Evolutionary conservation across 2,888 invertebrate species (phyloP), one percentile per base, ranked within the genome.

Genomic region (Sphinx pinastri): DNA sequence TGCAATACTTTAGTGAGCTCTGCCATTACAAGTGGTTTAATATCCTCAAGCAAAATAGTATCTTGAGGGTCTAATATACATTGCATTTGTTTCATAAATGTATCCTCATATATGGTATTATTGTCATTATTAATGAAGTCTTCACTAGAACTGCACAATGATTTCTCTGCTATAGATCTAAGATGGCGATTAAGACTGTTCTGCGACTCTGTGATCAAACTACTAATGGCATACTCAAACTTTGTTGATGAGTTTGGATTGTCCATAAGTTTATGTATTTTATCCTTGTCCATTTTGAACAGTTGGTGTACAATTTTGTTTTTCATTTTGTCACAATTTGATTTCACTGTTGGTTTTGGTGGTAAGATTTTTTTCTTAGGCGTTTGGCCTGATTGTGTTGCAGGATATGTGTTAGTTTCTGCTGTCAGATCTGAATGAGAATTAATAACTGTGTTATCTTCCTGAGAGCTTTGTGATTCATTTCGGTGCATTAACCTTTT

Each of bases 71-170:
- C 95, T 38, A 95, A 79, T 77, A 95, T 91, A 66, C 95, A 94
- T 72, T 94, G 95, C 94, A 95, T 89, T 87, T 96, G 80, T 90
- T 97, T 81, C 97, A 98, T 88, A 95, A 97, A 90, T 95, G 97
- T 94, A 95, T 97, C 81, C 83, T 98, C 82, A 95, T 95, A 93
- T 95, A 96, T 93, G 71, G 97, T 81, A 71, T 93, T 92, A 73
- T 94, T 97, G 68, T 95, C 95, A 78, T 90, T 97, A 73, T 79
- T 96, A 95, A 76, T 91, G 95, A 81, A 95, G 81, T 83, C 92
- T 80, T 87, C 91, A 77, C 87, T 88, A 54, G 90, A 85, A 68
- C 82, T 86, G 70, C 85, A 85, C 0, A 94, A 80, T 12, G 94
- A 93, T 75, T 94, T 93, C 71, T 94, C 94, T 6, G 94, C 94